Evolutionary conservation across 1,140 invertebrate species (phyloP).

Genomic region (Zaprionus nigranus): DNA sequence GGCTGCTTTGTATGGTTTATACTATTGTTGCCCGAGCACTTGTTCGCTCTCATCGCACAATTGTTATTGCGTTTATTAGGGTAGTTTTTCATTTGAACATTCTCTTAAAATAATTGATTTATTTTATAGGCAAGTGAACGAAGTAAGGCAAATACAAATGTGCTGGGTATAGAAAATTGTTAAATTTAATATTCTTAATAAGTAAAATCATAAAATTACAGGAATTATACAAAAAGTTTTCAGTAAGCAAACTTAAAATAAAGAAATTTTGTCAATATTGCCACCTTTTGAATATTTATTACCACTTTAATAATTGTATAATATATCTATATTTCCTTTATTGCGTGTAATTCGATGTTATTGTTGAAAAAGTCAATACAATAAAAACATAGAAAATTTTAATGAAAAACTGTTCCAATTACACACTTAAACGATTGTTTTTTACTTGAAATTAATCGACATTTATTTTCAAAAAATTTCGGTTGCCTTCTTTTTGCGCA

Average conservation of each 20-base stretch:
- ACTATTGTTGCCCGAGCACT: slow-evolving; percentile 5
- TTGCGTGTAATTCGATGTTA: neutral
- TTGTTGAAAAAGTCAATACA: neutral
- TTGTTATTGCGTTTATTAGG: slow-evolving; percentile 29
- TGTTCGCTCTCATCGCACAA: slow-evolving; percentile 7
- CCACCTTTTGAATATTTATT: neutral
- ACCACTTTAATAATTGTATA: neutral
- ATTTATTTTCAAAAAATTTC: neutral
- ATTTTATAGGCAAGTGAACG: slow-evolving; percentile 7
- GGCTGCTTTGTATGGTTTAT: slow-evolving; percentile 47
- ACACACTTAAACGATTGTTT: neutral
- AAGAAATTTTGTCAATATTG: neutral
- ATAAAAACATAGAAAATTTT: neutral
- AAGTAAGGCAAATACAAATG: neutral
- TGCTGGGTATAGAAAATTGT: neutral
- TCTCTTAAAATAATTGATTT: slow-evolving; percentile 41
- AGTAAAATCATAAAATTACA: neutral
- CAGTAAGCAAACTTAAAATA: no score
- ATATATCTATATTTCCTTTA: neutral
- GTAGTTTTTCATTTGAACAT: neutral
- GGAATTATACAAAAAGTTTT: neutral
- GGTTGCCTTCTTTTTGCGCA: neutral
- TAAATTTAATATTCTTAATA: no score
- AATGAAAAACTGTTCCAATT: neutral
- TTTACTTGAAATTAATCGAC: neutral